Base-by-base conservation (phyloP, 2,797 vertebrate genomes). In the Etheostoma perlongum region DNA sequence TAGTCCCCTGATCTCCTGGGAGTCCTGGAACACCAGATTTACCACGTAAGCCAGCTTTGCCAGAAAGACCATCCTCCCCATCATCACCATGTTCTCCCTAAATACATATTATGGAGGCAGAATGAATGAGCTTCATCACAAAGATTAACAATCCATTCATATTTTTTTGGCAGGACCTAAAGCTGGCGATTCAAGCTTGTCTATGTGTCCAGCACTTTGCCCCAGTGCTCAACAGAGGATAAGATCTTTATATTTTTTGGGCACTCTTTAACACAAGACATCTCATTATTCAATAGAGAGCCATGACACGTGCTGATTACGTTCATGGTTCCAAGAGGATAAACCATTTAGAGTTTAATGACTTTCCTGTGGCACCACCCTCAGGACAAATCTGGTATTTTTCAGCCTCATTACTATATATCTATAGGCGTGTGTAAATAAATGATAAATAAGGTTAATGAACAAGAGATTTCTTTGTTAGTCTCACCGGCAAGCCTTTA, bases 81-180 rank as follows among this genome's bases (percentile, higher is more conserved):
- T 99, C 97, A 0, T 97, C 96, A 15, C 98, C 98, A 44, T 99
- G 97, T 65, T 98, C 97, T 70, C 98, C 98, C 98, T 99, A 51
- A 7, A 83, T 15, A 87, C 2, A 85, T 10, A 58, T 49, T 15
- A 13, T 25, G 11, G 65, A 69, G 74, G 1, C 60, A 36, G 67
- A 21, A 74, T 63, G 7, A 21, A 52, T 16, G 6, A 57, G 0
- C 55, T 55, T 30, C 5, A 36, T 36, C 14, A 48, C 53, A 48
- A 21, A 68, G 5, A 30, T 67, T 27, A 52, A 10, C 18, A 54
- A 44, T 44, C 15, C 4, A 23, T 16, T 51, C n/a, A 33, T 49
- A 10, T 49, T 11, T 51, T n/a, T 49, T n/a, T 49, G 7, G 48
- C 8, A 49, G 18, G 47, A 64, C 7, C 13, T 21, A 12, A 33